Evolutionary conservation across 1,140 invertebrate genomes (phyloP).

Genomic region (Drosophila melanogaster): DNA sequence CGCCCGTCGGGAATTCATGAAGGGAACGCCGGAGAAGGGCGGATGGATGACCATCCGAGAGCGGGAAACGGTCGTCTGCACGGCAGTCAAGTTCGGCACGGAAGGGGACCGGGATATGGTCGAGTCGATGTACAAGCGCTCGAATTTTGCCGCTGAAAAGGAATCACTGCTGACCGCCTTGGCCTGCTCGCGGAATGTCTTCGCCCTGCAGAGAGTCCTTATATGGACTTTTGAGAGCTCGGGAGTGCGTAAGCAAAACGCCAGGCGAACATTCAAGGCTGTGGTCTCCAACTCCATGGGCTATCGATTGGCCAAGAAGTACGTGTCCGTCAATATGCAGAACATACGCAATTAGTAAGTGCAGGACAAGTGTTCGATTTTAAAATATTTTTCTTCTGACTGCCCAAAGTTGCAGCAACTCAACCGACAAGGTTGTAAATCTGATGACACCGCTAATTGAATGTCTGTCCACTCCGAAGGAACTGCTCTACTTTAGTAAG

Average conservation of each 20-base stretch:
- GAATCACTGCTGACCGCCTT: conserved; percentile 3
- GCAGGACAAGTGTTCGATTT: background rate
- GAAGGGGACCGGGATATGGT: background rate
- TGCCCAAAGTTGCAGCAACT: conserved; percentile 10
- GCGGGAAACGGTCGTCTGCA: conserved; percentile 12
- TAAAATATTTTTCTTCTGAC: too few relatives aligned
- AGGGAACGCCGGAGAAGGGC: background rate
- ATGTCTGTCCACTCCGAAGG: background rate
- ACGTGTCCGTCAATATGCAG: background rate
- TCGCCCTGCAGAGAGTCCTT: background rate
- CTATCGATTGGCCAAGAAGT: background rate
- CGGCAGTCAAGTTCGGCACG: conserved; percentile 9
- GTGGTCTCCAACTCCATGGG: conserved; percentile 2
- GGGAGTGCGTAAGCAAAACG: conserved; percentile 5
- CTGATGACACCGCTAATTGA: conserved; percentile 5
- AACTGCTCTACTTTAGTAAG: background rate
- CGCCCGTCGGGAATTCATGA: background rate
- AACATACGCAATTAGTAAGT: conserved; percentile 8
- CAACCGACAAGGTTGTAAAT: conserved; percentile 1
- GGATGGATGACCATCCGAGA: conserved; percentile 13
- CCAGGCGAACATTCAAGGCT: background rate
- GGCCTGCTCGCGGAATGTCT: conserved; percentile 10
- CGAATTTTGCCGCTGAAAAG: conserved; percentile 12
- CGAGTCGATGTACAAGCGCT: conserved; percentile 1
- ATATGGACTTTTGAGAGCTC: background rate